These are phyloP conservation scores for Catostylus mosaicus DNA, from an alignment of 30 jellyfish, hydroid and myxozoan species.

Conservation along the genomic window DNA sequence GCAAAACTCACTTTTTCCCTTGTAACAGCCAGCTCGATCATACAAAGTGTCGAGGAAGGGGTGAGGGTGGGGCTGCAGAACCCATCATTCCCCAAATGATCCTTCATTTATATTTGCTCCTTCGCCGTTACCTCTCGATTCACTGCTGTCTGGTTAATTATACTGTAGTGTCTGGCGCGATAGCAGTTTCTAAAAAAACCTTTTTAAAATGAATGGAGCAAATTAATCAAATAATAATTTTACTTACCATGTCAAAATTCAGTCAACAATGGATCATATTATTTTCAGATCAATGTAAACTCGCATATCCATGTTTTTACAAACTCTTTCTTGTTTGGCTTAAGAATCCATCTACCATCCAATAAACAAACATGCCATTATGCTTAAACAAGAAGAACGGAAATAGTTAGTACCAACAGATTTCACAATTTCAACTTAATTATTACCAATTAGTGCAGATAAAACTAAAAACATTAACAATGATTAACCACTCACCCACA, in stretches of 20 bases:
- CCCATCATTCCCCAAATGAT: no score
- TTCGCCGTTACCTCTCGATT: no score
- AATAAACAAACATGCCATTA: conserved; percentile 30
- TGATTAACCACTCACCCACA: not conserved
- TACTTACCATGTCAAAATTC: conserved; percentile 25
- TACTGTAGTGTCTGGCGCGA: no score
- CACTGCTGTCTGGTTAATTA: no score
- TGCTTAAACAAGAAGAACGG: conserved; percentile 57
- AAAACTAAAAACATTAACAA: not conserved
- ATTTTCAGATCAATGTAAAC: conserved; percentile 73
- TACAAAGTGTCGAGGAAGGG: no score
- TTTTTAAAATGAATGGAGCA: conserved; percentile 11
- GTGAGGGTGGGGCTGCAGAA: no score
- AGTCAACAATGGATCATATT: conserved; percentile 68
- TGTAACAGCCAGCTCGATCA: no score
- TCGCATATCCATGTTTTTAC: conserved; percentile 44
- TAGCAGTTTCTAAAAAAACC: not conserved
- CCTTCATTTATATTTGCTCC: no score
- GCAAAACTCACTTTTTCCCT: no score
- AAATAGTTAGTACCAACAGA: conserved; percentile 66
- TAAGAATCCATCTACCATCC: conserved; percentile 53
- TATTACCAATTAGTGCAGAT: conserved; percentile 20
- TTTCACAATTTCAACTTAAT: conserved; percentile 61
- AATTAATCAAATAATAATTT: not conserved
- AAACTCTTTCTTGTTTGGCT: conserved; percentile 52